A percentile compares a stretch with the other conserved stretches of the same genome.
Evolutionary conservation across 2,888 invertebrate genomes (phyloP).

Genomic region (Ashinkailepas kermadecensis): DNA sequence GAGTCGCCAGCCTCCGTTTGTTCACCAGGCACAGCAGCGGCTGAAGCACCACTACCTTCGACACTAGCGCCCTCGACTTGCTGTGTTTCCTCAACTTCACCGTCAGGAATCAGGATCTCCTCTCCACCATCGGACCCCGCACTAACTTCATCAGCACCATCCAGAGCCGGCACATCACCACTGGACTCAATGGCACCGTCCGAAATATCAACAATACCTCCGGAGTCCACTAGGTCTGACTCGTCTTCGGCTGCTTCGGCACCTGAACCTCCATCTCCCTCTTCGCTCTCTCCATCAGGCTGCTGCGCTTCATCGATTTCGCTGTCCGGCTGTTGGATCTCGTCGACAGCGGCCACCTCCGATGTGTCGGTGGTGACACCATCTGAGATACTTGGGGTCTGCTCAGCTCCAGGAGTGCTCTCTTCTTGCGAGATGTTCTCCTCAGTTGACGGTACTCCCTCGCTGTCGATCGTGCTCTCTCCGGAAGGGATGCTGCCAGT

Average conservation of each 20-base stretch:
- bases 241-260: neutral
- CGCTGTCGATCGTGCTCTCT: constrained; percentile 23
- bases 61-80: too few species aligned
- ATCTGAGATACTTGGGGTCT: constrained; percentile 18
- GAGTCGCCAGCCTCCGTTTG: neutral
- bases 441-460: constrained; percentile 24
- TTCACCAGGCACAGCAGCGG: too few species aligned
- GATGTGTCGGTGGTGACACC: constrained; percentile 1
- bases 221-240: too few species aligned
- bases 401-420: constrained; percentile 22
- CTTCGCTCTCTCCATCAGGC: neutral
- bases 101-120: too few species aligned
- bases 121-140: too few species aligned
- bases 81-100: too few species aligned
- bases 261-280: neutral
- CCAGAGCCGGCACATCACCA: too few species aligned
- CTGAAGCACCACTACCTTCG: too few species aligned
- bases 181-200: too few species aligned
- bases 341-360: neutral
- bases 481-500: constrained; percentile 2
- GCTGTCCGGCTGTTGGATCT: neutral
- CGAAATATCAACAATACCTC: too few species aligned
- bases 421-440: constrained; percentile 27
- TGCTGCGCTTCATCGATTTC: neutral
- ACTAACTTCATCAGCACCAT: too few species aligned